Base-by-base conservation (phyloP, 2,113 vertebrate genomes). In the Sigmodon hispidus region DNA sequence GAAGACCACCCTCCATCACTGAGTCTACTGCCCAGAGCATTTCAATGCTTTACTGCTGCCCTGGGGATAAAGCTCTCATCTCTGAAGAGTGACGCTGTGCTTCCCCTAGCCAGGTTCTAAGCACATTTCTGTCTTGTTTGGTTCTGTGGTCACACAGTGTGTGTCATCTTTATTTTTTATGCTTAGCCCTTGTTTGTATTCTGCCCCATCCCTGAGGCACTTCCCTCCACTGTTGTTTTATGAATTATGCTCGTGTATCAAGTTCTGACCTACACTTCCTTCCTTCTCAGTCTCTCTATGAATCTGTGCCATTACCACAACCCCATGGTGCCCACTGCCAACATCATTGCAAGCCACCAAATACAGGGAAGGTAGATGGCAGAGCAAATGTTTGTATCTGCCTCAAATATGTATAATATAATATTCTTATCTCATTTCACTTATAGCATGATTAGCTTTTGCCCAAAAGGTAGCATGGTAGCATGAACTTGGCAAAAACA, bases 161-260 rank as follows among this genome's bases (percentile, higher is more conserved):
- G 15, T 21, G 29, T 85, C 50, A 21, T 81, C 67, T 87, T 52
- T 0, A 7, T 52, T 92, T 40, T 57, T 50, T 34, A 34, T 75
- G 70, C n/a, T 89, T 29, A 57, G 40, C 11, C 34, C 69, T 93
- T 57, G 50, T 69, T 80, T 69, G 34, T 87, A 45, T 52, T 85
- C 50, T 93, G 29, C 9, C 12, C 16, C 29, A 43, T 55, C 70
- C 63, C 69, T 10, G 43, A 50, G 34, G 10, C 48, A 76, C 15
- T 75, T 90, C 59, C 59, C 34, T 77, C 40, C 34, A 91, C 34
- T 93, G 7, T n/a, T 91, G n/a, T 57, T 88, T 89, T 90, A 72
- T 91, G 43, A 77, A 69, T 48, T 87, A 2, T 34, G 57, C 11
- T 87, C 50, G 34, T 67, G 55, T 69, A 67, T 77, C 63, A 9